These are phyloP conservation scores for Thumatha senex DNA, from an alignment of 2,888 invertebrate species.

Conservation along the genomic window DNA sequence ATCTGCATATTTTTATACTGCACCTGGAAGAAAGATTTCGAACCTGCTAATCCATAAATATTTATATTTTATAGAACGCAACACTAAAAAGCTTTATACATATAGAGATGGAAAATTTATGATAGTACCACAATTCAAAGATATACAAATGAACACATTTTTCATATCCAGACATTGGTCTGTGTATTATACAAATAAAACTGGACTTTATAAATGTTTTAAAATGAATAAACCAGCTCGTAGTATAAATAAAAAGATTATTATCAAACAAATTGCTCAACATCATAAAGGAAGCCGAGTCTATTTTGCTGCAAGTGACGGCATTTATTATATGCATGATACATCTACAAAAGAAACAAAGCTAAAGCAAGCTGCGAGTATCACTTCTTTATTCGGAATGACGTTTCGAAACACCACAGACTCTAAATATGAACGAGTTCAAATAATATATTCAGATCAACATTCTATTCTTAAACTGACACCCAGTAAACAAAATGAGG, in stretches of 20 bases:
- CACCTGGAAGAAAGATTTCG: not conserved
- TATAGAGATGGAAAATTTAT: not conserved
- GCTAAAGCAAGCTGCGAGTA: not conserved
- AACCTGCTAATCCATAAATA: not conserved
- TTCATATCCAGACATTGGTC: not conserved
- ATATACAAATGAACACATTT: not conserved
- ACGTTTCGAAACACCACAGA: not conserved
- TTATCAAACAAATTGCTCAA: not conserved
- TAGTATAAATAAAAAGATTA: not conserved
- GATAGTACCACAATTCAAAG: not conserved
- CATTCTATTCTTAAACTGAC: not conserved
- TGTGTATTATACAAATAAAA: not conserved
- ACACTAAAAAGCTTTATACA: not conserved
- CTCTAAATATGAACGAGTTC: conserved; percentile 1
- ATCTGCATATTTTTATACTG: not conserved
- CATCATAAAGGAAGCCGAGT: not conserved
- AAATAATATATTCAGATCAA: conserved; percentile 2
- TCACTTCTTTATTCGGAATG: not conserved
- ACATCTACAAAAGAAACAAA: not conserved
- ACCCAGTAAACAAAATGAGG: not conserved
- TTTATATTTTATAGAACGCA: not conserved
- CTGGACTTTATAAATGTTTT: not conserved
- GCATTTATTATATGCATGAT: not conserved
- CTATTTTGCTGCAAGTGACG: not conserved
- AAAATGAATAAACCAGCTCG: not conserved